phyloP scores from a whole-genome alignment of 2,797 vertebrate species.

The Calcarius lapponicus region DNA sequence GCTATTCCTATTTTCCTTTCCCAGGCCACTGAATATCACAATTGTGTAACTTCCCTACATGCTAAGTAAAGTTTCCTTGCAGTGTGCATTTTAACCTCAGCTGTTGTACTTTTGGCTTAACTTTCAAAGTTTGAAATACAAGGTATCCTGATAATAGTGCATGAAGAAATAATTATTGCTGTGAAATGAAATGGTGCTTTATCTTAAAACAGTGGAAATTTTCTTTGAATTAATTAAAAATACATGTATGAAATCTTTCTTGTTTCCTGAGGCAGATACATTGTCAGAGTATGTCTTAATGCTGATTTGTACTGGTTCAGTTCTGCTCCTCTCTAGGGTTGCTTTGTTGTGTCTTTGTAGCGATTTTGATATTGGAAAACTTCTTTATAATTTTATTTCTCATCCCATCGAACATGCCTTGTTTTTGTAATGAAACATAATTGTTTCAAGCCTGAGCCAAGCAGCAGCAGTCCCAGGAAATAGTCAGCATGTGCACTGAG shows the following conservation, averaged over 20 bases:
- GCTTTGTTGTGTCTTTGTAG: background rate
- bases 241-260: background rate
- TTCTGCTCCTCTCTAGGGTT: background rate
- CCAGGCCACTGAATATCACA: conserved; percentile 18
- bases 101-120: background rate
- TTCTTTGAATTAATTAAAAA: background rate
- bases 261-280: background rate
- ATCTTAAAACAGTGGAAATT: background rate
- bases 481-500: background rate
- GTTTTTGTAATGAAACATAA: background rate
- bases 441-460: background rate
- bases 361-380: background rate
- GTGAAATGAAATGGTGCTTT: background rate
- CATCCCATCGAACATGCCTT: background rate
- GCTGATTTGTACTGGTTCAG: background rate
- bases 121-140: background rate
- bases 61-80: background rate
- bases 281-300: background rate
- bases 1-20: conserved; percentile 33
- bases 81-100: background rate
- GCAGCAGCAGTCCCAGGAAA: background rate
- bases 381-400: background rate
- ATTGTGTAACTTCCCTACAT: background rate
- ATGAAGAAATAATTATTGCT: background rate
- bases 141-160: background rate